phyloP scores from a whole-genome alignment of 2,797 vertebrate species.

The Rachycentron canadum region DNA sequence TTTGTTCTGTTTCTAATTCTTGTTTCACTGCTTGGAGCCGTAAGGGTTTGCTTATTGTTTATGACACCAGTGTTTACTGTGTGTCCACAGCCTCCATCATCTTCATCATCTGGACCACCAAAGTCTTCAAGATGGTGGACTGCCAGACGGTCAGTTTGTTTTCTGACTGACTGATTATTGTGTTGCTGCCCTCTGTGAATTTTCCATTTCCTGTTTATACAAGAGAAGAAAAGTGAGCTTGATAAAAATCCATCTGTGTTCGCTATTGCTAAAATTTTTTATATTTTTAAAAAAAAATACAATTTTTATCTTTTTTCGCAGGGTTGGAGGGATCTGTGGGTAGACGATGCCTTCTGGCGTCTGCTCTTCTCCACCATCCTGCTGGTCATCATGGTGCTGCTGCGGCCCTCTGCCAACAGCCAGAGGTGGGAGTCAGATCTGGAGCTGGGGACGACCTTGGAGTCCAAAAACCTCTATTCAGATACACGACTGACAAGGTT shows the following conservation, averaged over 20 bases:
- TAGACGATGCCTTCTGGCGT: constrained; percentile 97
- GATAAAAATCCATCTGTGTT: constrained; percentile 2
- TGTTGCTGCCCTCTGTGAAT: neutral
- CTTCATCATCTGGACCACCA: constrained; percentile 97
- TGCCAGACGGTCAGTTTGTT: constrained; percentile 92
- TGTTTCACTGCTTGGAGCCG: neutral
- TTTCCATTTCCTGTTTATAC: constrained; percentile 16
- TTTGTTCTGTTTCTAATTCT: neutral
- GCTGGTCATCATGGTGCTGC: constrained; percentile 97
- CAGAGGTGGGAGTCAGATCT: constrained; percentile 87
- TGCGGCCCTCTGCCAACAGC: constrained; percentile 95
- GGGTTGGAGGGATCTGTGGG: constrained; percentile 97
- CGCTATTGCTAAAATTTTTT: too few relatives aligned
- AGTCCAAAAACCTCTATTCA: neutral
- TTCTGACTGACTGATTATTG: constrained; percentile 13
- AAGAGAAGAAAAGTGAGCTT: constrained; percentile 18
- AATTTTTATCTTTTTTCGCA: constrained; percentile 60
- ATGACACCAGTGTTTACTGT: constrained; percentile 43
- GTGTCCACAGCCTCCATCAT: constrained; percentile 91
- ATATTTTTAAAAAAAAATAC: too few relatives aligned
- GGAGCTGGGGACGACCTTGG: neutral
- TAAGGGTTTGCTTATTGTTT: constrained; percentile 25
- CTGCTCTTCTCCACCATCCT: constrained; percentile 97
- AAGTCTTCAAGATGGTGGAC: constrained; percentile 95
- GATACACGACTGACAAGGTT: neutral